Percentiles rank a stretch among this genome's conserved stretches.
phyloP scores from a whole-genome alignment of 2,888 invertebrate species.

The Protophormia terraenovae region DNA sequence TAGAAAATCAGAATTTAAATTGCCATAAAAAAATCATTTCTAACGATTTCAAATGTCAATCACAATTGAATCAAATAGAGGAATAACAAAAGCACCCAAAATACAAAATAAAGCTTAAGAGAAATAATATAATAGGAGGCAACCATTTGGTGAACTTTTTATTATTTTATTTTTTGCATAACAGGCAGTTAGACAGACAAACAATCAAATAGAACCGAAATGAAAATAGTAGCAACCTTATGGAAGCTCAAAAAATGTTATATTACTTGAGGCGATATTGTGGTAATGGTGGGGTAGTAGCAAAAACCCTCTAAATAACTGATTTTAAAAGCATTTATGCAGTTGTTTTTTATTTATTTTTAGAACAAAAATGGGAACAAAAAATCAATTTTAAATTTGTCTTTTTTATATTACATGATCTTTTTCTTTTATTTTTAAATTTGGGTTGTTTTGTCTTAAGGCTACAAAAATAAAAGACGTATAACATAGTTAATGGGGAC shows the following conservation, averaged over 20 bases:
- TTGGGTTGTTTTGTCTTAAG: conserved; percentile 19
- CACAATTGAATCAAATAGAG: conserved; percentile 23
- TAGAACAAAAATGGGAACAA: neutral
- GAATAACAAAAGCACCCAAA: neutral
- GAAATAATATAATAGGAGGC: conserved; percentile 1
- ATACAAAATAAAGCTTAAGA: neutral
- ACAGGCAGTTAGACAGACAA: conserved; percentile 3
- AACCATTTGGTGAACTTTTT: conserved; percentile 15
- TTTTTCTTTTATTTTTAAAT: neutral
- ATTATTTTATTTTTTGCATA: neutral
- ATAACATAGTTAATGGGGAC: too few species aligned
- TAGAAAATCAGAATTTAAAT: conserved; percentile 48
- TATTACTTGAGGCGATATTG: neutral
- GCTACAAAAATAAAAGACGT: neutral
- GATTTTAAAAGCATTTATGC: conserved; percentile 1
- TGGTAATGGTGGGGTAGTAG: neutral
- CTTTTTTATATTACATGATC: neutral
- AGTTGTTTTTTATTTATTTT: too few species aligned
- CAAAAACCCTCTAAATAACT: neutral
- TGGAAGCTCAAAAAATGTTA: neutral
- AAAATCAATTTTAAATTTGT: neutral
- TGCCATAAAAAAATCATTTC: conserved; percentile 34
- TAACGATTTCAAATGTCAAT: conserved; percentile 54
- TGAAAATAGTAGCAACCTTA: neutral
- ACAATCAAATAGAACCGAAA: neutral